Conservation (phyloP, 2,888 invertebrate genomes). For the Oxytorus armatus region DNA sequence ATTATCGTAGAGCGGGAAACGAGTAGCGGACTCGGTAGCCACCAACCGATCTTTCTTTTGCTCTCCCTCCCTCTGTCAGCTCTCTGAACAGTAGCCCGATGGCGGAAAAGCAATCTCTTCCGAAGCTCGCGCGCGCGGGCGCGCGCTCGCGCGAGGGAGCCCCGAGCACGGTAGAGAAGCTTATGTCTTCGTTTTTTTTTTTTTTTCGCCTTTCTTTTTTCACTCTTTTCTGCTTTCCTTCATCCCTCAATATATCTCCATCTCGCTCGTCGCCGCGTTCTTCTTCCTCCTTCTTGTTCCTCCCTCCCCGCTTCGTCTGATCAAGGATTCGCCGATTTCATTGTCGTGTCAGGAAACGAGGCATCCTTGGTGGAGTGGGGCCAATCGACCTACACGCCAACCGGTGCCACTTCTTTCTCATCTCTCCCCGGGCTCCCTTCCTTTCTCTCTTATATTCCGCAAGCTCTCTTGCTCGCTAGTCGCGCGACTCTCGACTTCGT, state of each 20-base stretch:
- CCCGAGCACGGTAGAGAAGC: conserved; percentile 43
- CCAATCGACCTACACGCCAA: conserved; percentile 70
- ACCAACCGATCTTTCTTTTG: conserved; percentile 53
- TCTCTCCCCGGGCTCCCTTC: not conserved
- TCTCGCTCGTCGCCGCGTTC: conserved; percentile 16
- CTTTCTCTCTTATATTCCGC: conserved; percentile 7
- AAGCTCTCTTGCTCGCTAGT: conserved; percentile 37
- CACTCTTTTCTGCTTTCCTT: not conserved
- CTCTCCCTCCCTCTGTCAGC: conserved; percentile 6
- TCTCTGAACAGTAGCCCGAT: conserved; percentile 33
- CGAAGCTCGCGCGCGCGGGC: conserved; percentile 46
- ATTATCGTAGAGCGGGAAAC: conserved; percentile 73
- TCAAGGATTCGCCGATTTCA: conserved; percentile 77
- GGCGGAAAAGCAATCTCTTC: conserved; percentile 76
- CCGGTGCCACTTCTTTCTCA: conserved; percentile 71
- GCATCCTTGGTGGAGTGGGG: conserved; percentile 69
- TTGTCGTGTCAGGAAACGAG: conserved; percentile 78
- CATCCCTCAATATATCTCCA: conserved; percentile 14
- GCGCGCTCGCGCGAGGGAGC: conserved; percentile 26
- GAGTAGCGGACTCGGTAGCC: conserved; percentile 66
- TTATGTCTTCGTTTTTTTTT: conserved; percentile 42
- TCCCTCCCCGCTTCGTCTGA: conserved; percentile 59
- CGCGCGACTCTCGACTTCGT: conserved; percentile 79
- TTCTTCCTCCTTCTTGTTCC: conserved; percentile 8
- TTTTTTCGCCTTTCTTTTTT: conserved; percentile 18